These are phyloP conservation scores for Meghimatium bilineatum DNA, from an alignment of 2,888 invertebrate species.

Conservation along the genomic window DNA sequence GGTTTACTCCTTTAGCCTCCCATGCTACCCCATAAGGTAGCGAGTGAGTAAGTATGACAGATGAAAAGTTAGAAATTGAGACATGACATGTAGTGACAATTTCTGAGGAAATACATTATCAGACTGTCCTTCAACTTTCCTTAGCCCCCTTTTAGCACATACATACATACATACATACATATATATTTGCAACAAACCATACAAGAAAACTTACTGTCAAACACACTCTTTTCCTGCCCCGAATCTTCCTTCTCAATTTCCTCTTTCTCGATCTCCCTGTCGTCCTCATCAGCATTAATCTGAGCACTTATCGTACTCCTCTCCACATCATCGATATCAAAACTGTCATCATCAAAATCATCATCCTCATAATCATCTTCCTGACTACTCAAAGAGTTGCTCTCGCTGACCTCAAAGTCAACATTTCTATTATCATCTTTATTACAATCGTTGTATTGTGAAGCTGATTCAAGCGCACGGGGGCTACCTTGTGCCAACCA, in stretches of 20 bases:
- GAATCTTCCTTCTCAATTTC: constrained; percentile 69
- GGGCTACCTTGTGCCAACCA: constrained; percentile 8
- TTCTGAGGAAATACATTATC: no score
- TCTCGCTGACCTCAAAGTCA: constrained; percentile 6
- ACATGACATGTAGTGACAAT: no score
- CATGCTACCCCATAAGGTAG: no score
- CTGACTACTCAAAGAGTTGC: not conserved
- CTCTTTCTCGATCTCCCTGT: constrained; percentile 57
- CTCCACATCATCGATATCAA: constrained; percentile 47
- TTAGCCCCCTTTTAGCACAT: no score
- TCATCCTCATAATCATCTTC: constrained; percentile 40
- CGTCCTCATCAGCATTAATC: constrained; percentile 31
- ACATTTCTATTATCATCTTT: constrained; percentile 9
- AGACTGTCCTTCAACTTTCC: no score
- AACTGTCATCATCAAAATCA: constrained; percentile 37
- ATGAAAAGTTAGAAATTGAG: no score
- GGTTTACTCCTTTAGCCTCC: no score
- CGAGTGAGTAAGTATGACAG: no score
- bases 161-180: not conserved
- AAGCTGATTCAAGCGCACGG: not conserved
- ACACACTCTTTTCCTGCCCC: constrained; percentile 63
- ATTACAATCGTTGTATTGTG: not conserved
- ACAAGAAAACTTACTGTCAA: constrained; percentile 5
- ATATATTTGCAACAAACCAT: no score
- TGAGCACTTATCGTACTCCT: constrained; percentile 44